Conservation (phyloP, 2,797 vertebrate genomes). For the Zalophus californianus region DNA sequence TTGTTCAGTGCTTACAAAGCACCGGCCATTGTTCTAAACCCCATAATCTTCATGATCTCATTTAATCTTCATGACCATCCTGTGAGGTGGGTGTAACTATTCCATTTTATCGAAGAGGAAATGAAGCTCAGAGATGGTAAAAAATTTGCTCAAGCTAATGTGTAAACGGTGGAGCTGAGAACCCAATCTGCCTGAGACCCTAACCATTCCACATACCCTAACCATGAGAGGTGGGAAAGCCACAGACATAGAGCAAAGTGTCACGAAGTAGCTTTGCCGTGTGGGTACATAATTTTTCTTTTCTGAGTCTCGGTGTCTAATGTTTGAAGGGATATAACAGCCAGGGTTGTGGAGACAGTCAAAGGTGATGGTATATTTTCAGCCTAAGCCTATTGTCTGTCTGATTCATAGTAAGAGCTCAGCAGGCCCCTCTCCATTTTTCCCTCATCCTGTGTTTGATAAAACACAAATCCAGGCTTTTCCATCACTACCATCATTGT, state of each 20-base stretch:
- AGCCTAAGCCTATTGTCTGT: not conserved
- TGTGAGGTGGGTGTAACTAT: not conserved
- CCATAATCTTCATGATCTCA: not conserved
- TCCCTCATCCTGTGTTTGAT: not conserved
- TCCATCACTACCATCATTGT: not conserved
- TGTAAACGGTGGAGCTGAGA: not conserved
- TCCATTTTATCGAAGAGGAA: not conserved
- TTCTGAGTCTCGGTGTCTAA: not conserved
- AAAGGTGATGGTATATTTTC: not conserved
- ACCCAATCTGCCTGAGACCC: not conserved
- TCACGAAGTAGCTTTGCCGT: rapidly evolving
- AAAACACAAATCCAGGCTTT: not conserved
- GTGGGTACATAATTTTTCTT: not conserved
- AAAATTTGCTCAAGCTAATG: not conserved
- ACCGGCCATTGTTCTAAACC: not conserved
- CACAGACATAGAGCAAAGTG: rapidly evolving
- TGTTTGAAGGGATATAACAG: not conserved
- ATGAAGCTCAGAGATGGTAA: not conserved
- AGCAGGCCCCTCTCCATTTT: not conserved
- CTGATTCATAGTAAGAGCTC: not conserved
- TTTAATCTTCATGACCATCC: not conserved
- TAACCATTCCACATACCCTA: rapidly evolving
- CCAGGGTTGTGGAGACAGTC: not conserved
- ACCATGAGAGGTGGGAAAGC: too few relatives aligned
- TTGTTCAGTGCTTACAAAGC: not conserved